Evolutionary conservation across 2,797 vertebrate species (phyloP).

Genomic region (Limosa lapponica): DNA sequence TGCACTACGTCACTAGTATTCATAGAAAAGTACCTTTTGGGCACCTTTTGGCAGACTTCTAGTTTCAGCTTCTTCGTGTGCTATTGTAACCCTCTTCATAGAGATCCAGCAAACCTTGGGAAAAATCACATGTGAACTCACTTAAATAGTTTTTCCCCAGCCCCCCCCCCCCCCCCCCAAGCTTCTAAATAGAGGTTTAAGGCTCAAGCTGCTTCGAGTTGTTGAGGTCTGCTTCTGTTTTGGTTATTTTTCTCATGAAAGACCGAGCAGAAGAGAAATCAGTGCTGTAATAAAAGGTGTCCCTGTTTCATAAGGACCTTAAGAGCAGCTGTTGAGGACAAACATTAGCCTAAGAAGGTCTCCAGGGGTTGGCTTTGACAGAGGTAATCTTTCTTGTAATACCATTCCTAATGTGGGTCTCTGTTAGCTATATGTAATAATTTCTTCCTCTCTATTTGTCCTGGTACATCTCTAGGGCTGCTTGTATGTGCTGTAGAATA

Average conservation of each 20-base stretch:
- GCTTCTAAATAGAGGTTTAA: background rate
- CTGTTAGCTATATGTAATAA: constrained; percentile 43
- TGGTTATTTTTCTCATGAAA: background rate
- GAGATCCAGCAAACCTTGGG: background rate
- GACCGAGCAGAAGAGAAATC: background rate
- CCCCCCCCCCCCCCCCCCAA: background rate
- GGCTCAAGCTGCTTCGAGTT: background rate
- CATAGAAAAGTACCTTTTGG: background rate
- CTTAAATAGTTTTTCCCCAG: background rate
- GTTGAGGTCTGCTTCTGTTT: background rate
- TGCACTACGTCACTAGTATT: background rate
- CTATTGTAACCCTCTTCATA: background rate
- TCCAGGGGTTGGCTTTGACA: constrained; percentile 2
- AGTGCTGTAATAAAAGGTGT: background rate
- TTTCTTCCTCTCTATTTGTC: constrained; percentile 48
- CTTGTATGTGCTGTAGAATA: background rate
- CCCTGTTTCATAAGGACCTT: constrained; percentile 1
- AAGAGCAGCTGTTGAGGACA: constrained; percentile 41
- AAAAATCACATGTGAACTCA: background rate
- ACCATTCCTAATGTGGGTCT: constrained; percentile 35
- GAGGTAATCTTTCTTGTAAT: constrained; percentile 57
- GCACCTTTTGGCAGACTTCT: constrained; percentile 20
- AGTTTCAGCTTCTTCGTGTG: background rate
- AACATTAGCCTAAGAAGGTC: constrained; percentile 30
- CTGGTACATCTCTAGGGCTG: constrained; percentile 29